phyloP scores from a whole-genome alignment of 2,113 vertebrate genomes.

The Opisthocomus hoazin region DNA sequence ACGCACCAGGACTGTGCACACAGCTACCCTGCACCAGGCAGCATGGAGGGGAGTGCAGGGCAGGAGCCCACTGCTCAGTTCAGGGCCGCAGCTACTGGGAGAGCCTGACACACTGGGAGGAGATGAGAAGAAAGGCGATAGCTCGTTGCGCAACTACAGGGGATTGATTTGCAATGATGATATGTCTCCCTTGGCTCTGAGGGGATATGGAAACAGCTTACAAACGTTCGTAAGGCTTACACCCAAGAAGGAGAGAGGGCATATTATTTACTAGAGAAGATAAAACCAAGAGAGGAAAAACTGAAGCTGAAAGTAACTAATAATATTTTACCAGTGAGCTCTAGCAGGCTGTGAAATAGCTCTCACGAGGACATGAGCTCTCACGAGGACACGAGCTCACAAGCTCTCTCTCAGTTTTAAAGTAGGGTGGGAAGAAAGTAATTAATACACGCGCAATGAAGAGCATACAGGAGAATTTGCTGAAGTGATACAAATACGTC shows the following conservation, averaged over 20 bases:
- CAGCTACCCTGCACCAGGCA: background rate
- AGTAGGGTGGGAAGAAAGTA: background rate
- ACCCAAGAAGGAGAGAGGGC: background rate
- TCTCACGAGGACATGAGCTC: background rate
- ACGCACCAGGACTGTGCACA: fast-evolving
- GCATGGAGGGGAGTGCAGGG: background rate
- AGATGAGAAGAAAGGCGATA: background rate
- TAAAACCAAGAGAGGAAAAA: background rate
- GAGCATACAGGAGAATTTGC: background rate
- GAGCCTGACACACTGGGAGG: background rate
- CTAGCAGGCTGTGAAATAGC: background rate
- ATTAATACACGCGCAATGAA: background rate
- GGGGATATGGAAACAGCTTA: background rate
- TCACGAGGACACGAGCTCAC: no score
- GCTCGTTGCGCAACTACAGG: background rate
- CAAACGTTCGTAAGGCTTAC: background rate
- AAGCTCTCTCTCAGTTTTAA: no score
- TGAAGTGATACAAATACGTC: background rate
- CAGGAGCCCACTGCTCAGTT: background rate
- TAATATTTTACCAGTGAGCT: background rate
- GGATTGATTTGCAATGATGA: background rate
- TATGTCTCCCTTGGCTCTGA: background rate
- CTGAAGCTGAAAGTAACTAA: background rate
- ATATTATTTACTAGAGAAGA: background rate
- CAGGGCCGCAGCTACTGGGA: background rate